These are phyloP conservation scores for Hycleus phaleratus DNA, from an alignment of 1,140 invertebrate genomes.

Conservation along the genomic window DNA sequence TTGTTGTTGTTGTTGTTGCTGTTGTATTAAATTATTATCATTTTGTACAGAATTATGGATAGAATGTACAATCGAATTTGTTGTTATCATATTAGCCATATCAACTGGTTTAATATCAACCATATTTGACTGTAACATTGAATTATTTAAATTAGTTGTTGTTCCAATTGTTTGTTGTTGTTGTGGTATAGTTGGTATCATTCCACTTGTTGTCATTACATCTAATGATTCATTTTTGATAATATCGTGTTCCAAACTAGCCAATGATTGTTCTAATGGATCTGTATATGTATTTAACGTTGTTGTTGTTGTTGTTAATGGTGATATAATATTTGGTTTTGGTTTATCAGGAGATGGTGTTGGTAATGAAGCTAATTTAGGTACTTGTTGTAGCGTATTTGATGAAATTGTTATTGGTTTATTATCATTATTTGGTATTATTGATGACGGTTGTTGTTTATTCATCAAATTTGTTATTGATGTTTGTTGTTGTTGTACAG, in stretches of 20 bases:
- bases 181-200: conserved; percentile 25
- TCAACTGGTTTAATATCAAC: conserved; percentile 11
- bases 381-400: conserved; percentile 12
- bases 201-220: conserved; percentile 23
- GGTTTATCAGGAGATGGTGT: conserved; percentile 36
- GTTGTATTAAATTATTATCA: conserved; percentile 37
- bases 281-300: conserved; percentile 44
- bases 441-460: no score
- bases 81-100: conserved; percentile 19
- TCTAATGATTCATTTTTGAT: conserved; percentile 45
- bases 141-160: conserved; percentile 20
- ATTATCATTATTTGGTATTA: no score
- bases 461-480: background rate
- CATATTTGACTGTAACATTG: conserved; percentile 23
- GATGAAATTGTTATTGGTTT: no score
- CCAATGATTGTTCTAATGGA: conserved; percentile 58
- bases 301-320: conserved; percentile 2
- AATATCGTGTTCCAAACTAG: conserved; percentile 53
- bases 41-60: conserved; percentile 18
- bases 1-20: conserved; percentile 5
- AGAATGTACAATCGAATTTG: conserved; percentile 28
- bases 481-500: background rate
- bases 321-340: conserved; percentile 28
- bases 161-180: conserved; percentile 17
- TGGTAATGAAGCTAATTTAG: conserved; percentile 41